A percentile compares a stretch with the other conserved stretches of the same genome.
These are phyloP conservation scores for Campaea margaritaria DNA, from an alignment of 2,888 invertebrate species.

Conservation along the genomic window DNA sequence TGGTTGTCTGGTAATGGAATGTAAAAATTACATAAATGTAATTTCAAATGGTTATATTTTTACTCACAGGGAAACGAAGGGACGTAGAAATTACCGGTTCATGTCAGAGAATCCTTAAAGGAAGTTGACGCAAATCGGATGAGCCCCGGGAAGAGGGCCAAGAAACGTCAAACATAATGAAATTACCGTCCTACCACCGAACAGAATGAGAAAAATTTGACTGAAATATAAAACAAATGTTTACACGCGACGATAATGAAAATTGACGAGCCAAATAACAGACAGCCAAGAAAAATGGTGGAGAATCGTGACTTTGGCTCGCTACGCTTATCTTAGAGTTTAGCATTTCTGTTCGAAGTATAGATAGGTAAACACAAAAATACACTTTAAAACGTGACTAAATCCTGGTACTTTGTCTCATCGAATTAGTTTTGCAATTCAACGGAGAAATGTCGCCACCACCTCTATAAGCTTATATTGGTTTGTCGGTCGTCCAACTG, in stretches of 20 bases:
- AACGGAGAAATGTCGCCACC: no score
- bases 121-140: conserved; percentile 49
- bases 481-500: no score
- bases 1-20: no score
- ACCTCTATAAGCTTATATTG: no score
- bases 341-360: no score
- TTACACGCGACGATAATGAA: conserved; percentile 13
- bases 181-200: conserved; percentile 11
- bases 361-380: background rate
- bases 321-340: no score
- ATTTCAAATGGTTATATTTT: conserved; percentile 13
- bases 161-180: conserved; percentile 33
- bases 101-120: conserved; percentile 28
- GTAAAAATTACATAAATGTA: background rate
- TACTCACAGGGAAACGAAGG: conserved; percentile 5
- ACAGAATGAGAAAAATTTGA: background rate
- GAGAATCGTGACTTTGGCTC: background rate
- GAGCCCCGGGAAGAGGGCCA: conserved; percentile 28
- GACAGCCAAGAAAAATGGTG: background rate
- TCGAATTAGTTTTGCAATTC: no score
- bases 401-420: no score
- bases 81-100: conserved; percentile 10
- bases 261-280: conserved; percentile 16
- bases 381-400: no score
- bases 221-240: conserved; percentile 15